Base-by-base conservation (phyloP, 2,113 vertebrate genomes). In the Turnix velox region DNA sequence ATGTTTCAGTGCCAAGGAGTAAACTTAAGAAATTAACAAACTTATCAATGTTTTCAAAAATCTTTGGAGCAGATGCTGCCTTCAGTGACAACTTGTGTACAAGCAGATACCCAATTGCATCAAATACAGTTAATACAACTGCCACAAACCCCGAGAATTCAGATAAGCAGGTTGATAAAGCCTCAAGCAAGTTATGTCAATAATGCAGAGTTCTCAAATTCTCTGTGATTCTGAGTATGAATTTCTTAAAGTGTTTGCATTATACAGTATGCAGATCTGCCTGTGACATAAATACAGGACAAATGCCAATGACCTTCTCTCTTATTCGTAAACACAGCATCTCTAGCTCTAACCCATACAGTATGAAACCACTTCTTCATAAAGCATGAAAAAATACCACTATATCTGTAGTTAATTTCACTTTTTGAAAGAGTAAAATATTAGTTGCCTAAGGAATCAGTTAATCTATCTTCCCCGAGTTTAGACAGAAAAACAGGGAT, bases 391-490 rank as follows among this genome's bases (percentile, higher is more conserved):
- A 88, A 88, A 5, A 12, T 39, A 59, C 23, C 12, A 72, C n/a
- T 2, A 0, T 35, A 40, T 39, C 72, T 71, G 75, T 39, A 80
- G 22, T 58, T 86, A 76, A 85, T 95, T 88, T 69, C 73, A 45
- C 12, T 68, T 72, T 82, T 65, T 78, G 51, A 84, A 90, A 87
- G 80, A 92, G 0, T 72, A 73, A 78, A 73, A 85, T 18, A 86
- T 77, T 88, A 94, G 90, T 25, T 40, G 35, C 75, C 90, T 83
- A 74, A 94, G 66, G n/a, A n/a, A n/a, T n/a, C 61, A 92, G 69
- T 42, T 65, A 46, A 80, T 1, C 14, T 30, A 19, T 59, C 80
- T 87, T 54, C 73, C 68, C 14, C 6, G 14, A 78, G n/a, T 2
- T 6, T 71, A 77, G 18, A 66, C 49, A 82, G 66, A 84, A 91